These are phyloP conservation scores for Notodromas monacha DNA, from an alignment of 2,888 invertebrate genomes.

Conservation along the genomic window DNA sequence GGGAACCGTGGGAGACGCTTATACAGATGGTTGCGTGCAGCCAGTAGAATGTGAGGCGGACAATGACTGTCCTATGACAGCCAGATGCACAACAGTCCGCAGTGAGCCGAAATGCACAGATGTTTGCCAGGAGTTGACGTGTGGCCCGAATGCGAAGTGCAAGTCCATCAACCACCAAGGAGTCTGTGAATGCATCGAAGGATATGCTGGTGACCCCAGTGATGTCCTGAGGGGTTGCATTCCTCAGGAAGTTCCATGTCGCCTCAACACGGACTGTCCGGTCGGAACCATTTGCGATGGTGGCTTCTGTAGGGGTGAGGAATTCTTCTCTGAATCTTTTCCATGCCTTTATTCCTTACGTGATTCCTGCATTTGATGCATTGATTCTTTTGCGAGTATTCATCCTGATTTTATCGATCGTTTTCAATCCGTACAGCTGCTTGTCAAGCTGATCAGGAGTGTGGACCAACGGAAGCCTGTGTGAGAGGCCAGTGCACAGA, in stretches of 20 bases:
- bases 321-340: too few species aligned
- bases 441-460: conserved; percentile 13
- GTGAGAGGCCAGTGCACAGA: conserved; percentile 12
- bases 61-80: conserved; percentile 42
- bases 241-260: conserved; percentile 1
- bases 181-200: conserved; percentile 11
- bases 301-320: conserved; percentile 43
- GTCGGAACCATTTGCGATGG: conserved; percentile 47
- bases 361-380: neutral
- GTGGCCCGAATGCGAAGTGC: conserved; percentile 57
- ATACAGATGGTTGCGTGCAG: conserved; percentile 41
- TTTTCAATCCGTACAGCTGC: conserved; percentile 7
- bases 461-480: conserved; percentile 13
- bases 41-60: conserved; percentile 47
- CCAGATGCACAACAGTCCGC: conserved; percentile 35
- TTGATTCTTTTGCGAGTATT: neutral
- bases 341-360: too few species aligned
- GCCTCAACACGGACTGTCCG: conserved; percentile 31
- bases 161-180: conserved; percentile 29
- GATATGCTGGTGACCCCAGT: conserved; percentile 8
- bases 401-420: neutral
- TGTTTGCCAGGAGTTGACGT: conserved; percentile 38
- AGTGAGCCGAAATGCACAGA: conserved; percentile 42
- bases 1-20: conserved; percentile 50
- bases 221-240: neutral